phyloP scores from a whole-genome alignment of 2,888 invertebrate genomes.

The Meghimatium bilineatum region DNA sequence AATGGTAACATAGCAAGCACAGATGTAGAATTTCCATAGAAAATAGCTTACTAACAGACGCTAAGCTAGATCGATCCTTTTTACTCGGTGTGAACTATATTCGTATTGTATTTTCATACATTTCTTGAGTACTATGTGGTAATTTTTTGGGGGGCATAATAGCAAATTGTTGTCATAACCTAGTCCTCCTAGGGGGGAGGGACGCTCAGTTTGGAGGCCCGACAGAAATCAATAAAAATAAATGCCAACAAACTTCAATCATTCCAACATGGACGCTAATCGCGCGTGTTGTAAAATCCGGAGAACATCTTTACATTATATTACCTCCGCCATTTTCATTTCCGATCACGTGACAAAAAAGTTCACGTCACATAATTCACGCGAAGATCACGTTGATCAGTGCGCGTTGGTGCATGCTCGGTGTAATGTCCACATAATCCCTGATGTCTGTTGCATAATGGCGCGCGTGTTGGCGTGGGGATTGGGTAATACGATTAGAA shows the following conservation, averaged over 20 bases:
- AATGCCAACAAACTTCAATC: neutral
- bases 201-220: neutral
- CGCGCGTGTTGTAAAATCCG: neutral
- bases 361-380: neutral
- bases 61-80: too few species aligned
- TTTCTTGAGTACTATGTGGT: too few species aligned
- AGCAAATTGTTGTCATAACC: too few species aligned
- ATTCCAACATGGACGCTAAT: neutral
- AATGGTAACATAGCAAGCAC: too few species aligned
- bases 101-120: too few species aligned
- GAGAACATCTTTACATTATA: neutral
- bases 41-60: too few species aligned
- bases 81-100: too few species aligned
- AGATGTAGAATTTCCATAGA: too few species aligned
- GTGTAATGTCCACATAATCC: neutral
- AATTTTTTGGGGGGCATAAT: too few species aligned
- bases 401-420: neutral
- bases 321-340: slow-evolving; percentile 1
- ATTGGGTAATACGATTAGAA: neutral
- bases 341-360: slow-evolving; percentile 3
- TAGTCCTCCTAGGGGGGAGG: too few species aligned
- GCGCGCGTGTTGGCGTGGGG: neutral
- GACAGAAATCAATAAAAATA: neutral
- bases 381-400: neutral
- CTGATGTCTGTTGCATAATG: neutral